Percentiles rank a stretch among this genome's conserved stretches.
These are phyloP conservation scores for Tetropium fuscum DNA, from an alignment of 2,888 invertebrate species.

Conservation along the genomic window DNA sequence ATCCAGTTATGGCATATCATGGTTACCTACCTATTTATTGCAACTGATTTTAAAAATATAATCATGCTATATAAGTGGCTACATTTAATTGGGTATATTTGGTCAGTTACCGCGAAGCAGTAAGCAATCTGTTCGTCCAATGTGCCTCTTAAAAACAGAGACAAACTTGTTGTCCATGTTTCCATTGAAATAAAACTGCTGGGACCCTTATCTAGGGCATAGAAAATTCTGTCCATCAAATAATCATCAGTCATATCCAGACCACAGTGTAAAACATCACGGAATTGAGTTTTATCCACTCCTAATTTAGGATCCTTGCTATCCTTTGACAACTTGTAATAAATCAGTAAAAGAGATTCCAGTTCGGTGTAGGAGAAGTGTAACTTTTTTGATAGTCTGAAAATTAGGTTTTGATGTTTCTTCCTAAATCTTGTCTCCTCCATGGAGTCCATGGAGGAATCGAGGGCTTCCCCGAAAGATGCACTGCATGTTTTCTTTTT, in stretches of 20 bases:
- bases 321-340: conserved; percentile 68
- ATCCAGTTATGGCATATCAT: too few relatives aligned
- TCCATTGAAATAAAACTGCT: conserved; percentile 63
- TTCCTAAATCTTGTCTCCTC: conserved; percentile 76
- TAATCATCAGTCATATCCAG: conserved; percentile 80
- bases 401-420: conserved; percentile 70
- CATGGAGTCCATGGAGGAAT: conserved; percentile 73
- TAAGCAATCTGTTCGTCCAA: conserved; percentile 77
- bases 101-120: conserved; percentile 70
- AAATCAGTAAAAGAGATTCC: conserved; percentile 69
- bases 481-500: neutral
- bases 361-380: conserved; percentile 73
- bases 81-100: neutral
- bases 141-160: conserved; percentile 76
- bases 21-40: too few relatives aligned
- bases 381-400: conserved; percentile 69
- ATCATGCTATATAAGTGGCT: too few relatives aligned
- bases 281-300: conserved; percentile 70
- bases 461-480: conserved; percentile 61
- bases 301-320: conserved; percentile 55
- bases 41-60: too few relatives aligned
- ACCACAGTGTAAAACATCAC: conserved; percentile 72
- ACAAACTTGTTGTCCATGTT: conserved; percentile 77
- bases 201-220: conserved; percentile 71
- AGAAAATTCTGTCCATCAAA: conserved; percentile 74